These are phyloP conservation scores for Manis pentadactyla DNA, from an alignment of 2,797 vertebrate species.

Conservation along the genomic window DNA sequence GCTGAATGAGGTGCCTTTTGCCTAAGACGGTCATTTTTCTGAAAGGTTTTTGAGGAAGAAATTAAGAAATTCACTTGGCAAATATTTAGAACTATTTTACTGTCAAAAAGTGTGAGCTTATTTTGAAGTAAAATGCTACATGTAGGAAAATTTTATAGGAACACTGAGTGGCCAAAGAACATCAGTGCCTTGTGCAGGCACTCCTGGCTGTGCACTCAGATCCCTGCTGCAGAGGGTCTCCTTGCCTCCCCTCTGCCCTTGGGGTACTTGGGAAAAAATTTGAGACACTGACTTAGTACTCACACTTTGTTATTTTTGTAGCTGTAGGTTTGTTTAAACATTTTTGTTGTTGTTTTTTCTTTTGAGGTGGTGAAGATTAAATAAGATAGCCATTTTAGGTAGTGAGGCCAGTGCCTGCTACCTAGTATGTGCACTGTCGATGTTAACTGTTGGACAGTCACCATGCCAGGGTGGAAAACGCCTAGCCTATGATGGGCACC, in stretches of 20 bases:
- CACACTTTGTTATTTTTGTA: background rate
- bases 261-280: background rate
- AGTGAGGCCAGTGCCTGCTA: background rate
- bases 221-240: no score
- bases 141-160: slow-evolving; percentile 8
- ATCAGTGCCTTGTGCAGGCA: accelerated
- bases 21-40: background rate
- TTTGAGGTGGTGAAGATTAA: background rate
- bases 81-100: background rate
- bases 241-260: background rate
- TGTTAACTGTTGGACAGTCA: background rate
- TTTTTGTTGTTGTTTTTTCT: background rate
- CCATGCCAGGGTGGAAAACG: background rate
- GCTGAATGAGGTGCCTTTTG: background rate
- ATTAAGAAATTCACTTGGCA: background rate
- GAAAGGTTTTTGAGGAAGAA: background rate
- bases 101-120: background rate
- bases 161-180: background rate
- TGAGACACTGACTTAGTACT: background rate
- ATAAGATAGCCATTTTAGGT: background rate
- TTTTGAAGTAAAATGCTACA: background rate
- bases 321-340: background rate
- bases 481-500: background rate
- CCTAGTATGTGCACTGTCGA: background rate
- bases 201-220: background rate